These are phyloP conservation scores for Argynnis bischoffii DNA, from an alignment of 2,888 invertebrate genomes.

Conservation along the genomic window DNA sequence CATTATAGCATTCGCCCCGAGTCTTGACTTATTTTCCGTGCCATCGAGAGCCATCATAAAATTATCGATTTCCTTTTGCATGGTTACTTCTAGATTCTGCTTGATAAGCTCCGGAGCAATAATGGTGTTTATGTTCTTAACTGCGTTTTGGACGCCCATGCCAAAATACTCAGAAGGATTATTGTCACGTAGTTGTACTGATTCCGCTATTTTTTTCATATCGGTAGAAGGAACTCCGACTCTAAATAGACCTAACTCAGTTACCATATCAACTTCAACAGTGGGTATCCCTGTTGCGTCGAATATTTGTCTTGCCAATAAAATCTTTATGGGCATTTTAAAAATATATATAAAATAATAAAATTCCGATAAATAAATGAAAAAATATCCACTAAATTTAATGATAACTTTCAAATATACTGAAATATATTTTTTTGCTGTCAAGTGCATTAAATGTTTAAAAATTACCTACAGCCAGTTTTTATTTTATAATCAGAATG, in stretches of 20 bases:
- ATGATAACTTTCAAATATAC: not conserved
- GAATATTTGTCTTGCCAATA: constrained; percentile 97
- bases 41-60: constrained; percentile 95
- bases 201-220: constrained; percentile 95
- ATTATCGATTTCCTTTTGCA: constrained; percentile 94
- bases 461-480: constrained; percentile 1
- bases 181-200: constrained; percentile 96
- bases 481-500: not conserved
- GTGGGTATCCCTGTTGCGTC: constrained; percentile 98
- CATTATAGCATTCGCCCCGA: constrained; percentile 98
- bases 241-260: constrained; percentile 92
- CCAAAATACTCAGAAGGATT: constrained; percentile 93
- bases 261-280: constrained; percentile 94
- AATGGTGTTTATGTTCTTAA: constrained; percentile 93
- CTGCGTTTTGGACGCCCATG: constrained; percentile 95
- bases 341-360: not conserved
- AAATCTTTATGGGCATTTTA: constrained; percentile 92
- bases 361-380: not conserved
- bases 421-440: constrained; percentile 9
- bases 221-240: constrained; percentile 99
- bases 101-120: constrained; percentile 91
- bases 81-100: constrained; percentile 91
- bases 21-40: constrained; percentile 96
- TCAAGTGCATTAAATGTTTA: not conserved
- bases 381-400: not conserved